These are phyloP conservation scores for Abscondita cerata DNA, from an alignment of 2,888 invertebrate species.

Conservation along the genomic window DNA sequence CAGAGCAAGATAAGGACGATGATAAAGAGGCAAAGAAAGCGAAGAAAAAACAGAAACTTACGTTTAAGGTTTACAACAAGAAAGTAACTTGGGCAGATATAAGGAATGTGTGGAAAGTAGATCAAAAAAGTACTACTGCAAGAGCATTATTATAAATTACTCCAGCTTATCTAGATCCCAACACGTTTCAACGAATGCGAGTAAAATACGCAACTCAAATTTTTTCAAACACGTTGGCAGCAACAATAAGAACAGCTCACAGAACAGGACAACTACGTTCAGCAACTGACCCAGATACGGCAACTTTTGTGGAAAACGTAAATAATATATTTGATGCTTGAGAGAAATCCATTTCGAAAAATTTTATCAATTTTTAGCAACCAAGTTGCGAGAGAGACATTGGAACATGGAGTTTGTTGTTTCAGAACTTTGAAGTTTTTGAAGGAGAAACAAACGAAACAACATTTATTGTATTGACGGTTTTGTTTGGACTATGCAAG, in stretches of 20 bases:
- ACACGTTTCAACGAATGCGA: slow-evolving; percentile 31
- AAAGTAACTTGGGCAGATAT: slow-evolving; percentile 28
- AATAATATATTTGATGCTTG: slow-evolving; percentile 29
- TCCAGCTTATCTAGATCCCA: slow-evolving; percentile 17
- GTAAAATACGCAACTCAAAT: slow-evolving; percentile 32
- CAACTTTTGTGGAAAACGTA: slow-evolving; percentile 32
- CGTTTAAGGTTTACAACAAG: slow-evolving; percentile 21
- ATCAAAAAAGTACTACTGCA: slow-evolving; percentile 22
- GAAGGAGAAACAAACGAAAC: slow-evolving; percentile 14
- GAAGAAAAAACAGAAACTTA: too few species aligned
- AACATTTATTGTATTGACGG: slow-evolving; percentile 28
- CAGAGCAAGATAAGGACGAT: too few species aligned
- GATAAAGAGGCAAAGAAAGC: too few species aligned
- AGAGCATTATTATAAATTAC: slow-evolving; percentile 28
- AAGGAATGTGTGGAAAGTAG: slow-evolving; percentile 23
- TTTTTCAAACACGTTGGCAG: slow-evolving; percentile 24
- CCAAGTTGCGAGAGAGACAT: background rate
- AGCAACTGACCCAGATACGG: slow-evolving; percentile 27
- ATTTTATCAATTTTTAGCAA: slow-evolving; percentile 26
- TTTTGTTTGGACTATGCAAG: slow-evolving; percentile 21
- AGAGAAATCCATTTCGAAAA: slow-evolving; percentile 9
- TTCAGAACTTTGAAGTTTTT: slow-evolving; percentile 23
- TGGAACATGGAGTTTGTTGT: slow-evolving; percentile 10
- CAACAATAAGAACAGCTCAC: slow-evolving; percentile 18
- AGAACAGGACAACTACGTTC: slow-evolving; percentile 11